Percentiles rank a stretch among this genome's conserved stretches.
These are phyloP conservation scores for Mormoops blainvillei DNA, from an alignment of 2,113 vertebrate species.

Conservation along the genomic window DNA sequence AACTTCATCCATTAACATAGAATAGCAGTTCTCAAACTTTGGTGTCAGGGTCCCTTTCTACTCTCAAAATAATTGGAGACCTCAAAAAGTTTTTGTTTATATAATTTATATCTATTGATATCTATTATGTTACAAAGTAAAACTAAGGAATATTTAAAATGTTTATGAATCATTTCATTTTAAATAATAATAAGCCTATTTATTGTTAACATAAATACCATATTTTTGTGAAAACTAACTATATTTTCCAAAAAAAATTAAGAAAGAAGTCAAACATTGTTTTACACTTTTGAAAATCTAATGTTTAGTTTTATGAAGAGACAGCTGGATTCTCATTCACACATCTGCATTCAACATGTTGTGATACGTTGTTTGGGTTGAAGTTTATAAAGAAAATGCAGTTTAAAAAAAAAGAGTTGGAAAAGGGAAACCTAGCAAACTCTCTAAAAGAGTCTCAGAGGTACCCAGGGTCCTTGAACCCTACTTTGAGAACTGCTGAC, in stretches of 20 bases:
- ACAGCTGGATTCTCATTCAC: not conserved
- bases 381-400: not conserved
- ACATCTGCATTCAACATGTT: not conserved
- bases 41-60: not conserved
- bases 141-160: not conserved
- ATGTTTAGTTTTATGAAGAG: not conserved
- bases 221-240: not conserved
- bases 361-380: not conserved
- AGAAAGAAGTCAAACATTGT: not conserved
- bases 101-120: not conserved
- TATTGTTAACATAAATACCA: not conserved
- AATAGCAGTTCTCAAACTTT: slow-evolving; percentile 33
- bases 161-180: not conserved
- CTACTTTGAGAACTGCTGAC: slow-evolving; percentile 48
- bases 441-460: not conserved
- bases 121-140: slow-evolving; percentile 18
- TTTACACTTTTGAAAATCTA: not conserved
- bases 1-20: not conserved
- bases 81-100: not conserved
- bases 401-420: not conserved
- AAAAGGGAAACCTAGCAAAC: not conserved
- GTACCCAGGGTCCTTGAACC: not conserved
- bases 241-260: not conserved
- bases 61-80: not conserved
- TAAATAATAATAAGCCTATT: not conserved